A percentile compares a stretch with the other conserved stretches of the same genome.
Evolutionary conservation across 2,797 vertebrate genomes (phyloP).

Genomic region (Mastacembelus armatus): DNA sequence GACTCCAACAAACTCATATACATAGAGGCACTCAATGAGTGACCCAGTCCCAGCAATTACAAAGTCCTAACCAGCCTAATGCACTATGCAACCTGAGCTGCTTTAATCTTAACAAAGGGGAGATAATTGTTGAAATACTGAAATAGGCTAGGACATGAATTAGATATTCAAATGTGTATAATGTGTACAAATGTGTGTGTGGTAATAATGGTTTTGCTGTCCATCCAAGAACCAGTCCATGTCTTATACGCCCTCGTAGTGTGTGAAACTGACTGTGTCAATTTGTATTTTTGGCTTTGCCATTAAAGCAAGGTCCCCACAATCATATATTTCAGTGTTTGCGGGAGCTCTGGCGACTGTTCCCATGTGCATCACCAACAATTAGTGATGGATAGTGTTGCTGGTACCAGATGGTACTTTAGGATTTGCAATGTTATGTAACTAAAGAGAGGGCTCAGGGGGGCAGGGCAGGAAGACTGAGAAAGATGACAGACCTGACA

Average conservation of each 20-base stretch:
- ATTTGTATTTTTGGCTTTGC: background rate
- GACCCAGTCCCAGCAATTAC: constrained; percentile 61
- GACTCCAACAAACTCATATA: constrained; percentile 46
- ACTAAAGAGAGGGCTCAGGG: constrained; percentile 3
- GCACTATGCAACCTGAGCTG: constrained; percentile 63
- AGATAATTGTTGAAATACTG: too few relatives aligned
- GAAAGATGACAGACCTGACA: constrained; percentile 44
- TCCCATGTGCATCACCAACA: constrained; percentile 51
- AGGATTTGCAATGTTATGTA: constrained; percentile 67
- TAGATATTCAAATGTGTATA: constrained; percentile 57
- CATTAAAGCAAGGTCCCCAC: background rate
- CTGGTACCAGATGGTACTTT: constrained; percentile 62
- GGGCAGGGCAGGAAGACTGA: background rate
- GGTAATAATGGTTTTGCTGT: background rate
- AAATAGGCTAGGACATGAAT: too few relatives aligned
- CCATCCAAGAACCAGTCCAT: background rate
- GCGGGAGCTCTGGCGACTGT: constrained; percentile 32
- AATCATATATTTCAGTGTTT: background rate
- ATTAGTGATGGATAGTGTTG: constrained; percentile 65
- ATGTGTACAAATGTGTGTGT: background rate
- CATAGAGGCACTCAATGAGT: constrained; percentile 19
- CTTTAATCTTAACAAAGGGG: constrained; percentile 78
- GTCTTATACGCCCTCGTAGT: background rate
- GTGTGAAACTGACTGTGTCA: background rate
- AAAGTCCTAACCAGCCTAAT: constrained; percentile 63